These are phyloP conservation scores for Loripinus fragilis DNA, from an alignment of 2,888 invertebrate genomes.

Conservation along the genomic window DNA sequence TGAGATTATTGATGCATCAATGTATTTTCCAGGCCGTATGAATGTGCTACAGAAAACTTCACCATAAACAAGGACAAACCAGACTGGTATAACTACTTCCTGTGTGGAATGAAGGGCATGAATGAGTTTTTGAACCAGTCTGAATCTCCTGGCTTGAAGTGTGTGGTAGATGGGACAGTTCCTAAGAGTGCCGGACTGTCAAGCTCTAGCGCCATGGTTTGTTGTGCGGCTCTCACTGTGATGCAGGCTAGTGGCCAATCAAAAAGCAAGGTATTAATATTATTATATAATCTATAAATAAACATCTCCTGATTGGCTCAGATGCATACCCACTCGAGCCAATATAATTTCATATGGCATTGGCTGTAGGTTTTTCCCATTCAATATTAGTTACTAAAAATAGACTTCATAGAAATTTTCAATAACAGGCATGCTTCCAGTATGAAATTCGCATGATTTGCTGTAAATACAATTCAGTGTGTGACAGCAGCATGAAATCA, in stretches of 20 bases:
- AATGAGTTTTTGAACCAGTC: slow-evolving; percentile 85
- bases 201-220: slow-evolving; percentile 98
- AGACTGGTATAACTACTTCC: slow-evolving; percentile 96
- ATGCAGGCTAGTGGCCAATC: slow-evolving; percentile 86
- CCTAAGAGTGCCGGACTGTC: slow-evolving; percentile 98
- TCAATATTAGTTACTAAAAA: no score
- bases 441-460: no score
- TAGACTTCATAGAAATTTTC: no score
- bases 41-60: slow-evolving; percentile 48
- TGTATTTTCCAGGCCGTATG: not conserved
- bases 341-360: no score
- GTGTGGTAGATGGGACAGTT: slow-evolving; percentile 93
- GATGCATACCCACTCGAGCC: no score
- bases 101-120: slow-evolving; percentile 96
- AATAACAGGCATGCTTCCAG: no score
- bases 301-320: no score
- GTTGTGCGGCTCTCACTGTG: slow-evolving; percentile 93
- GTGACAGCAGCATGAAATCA: no score
- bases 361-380: no score
- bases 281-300: no score
- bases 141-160: slow-evolving; percentile 86
- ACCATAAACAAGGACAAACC: slow-evolving; percentile 83
- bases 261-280: slow-evolving; percentile 80
- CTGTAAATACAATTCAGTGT: no score
- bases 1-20: no score